Conservation (phyloP, 2,888 invertebrate species). For the Leucozona laternaria region DNA sequence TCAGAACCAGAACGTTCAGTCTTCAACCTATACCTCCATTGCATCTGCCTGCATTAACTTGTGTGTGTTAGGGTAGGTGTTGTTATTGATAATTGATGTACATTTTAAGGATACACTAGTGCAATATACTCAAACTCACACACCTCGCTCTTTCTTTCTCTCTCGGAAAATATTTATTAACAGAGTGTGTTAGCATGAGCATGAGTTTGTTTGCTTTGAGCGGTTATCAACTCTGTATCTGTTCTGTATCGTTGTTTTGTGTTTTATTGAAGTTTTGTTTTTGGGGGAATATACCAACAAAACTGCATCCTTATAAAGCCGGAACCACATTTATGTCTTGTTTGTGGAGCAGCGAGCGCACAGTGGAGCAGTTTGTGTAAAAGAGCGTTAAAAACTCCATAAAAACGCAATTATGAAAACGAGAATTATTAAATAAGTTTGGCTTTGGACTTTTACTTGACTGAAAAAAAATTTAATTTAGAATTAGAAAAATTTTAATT, state of each 20-base stretch:
- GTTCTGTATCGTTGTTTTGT: background rate
- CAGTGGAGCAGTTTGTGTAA: background rate
- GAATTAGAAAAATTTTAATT: too few relatives aligned
- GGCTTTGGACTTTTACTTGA: too few relatives aligned
- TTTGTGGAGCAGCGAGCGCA: background rate
- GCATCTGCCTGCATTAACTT: background rate
- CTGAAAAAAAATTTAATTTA: too few relatives aligned
- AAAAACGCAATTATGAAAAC: background rate
- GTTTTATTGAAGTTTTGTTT: background rate
- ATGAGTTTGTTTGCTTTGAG: background rate
- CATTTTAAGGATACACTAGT: background rate
- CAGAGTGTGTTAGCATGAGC: background rate
- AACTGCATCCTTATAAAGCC: background rate
- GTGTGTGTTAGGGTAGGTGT: background rate
- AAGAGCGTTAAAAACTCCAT: background rate
- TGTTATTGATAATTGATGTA: slow-evolving; percentile 1
- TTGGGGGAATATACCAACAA: background rate
- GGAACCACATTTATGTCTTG: background rate
- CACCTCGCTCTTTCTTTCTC: background rate
- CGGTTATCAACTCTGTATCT: background rate
- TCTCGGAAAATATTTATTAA: background rate
- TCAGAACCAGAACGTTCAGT: background rate
- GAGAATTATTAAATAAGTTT: too few relatives aligned
- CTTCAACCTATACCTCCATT: background rate
- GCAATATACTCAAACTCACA: background rate